phyloP scores from a whole-genome alignment of 92 coral and sea anemone species.

The Blastomussa wellsi region DNA sequence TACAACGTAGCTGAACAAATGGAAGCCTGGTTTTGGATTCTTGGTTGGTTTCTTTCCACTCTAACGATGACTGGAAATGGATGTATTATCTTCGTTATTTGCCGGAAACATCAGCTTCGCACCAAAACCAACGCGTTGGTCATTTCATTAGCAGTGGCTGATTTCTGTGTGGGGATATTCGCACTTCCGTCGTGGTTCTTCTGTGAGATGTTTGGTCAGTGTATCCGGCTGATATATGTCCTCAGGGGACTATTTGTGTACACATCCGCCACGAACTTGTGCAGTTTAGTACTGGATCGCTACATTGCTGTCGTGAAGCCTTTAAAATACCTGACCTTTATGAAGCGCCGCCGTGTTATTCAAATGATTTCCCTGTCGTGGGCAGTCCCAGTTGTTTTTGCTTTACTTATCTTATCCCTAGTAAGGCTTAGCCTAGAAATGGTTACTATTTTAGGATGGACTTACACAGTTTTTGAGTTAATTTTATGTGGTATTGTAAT shows the following conservation, averaged over 20 bases:
- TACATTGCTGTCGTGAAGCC: not conserved
- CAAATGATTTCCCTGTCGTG: not conserved
- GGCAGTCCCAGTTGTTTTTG: not conserved
- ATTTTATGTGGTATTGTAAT: too few relatives aligned
- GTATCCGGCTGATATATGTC: too few relatives aligned
- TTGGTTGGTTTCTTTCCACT: not conserved
- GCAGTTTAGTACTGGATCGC: slow-evolving; percentile 10
- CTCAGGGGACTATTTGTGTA: not conserved
- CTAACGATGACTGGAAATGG: slow-evolving; percentile 11
- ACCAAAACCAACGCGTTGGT: slow-evolving; percentile 17
- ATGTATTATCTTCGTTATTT: not conserved
- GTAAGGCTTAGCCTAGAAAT: not conserved
- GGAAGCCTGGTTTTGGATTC: slow-evolving; percentile 13
- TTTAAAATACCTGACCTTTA: not conserved
- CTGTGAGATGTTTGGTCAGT: not conserved
- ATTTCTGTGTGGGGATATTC: not conserved
- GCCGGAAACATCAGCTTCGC: not conserved
- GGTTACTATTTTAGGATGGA: too few relatives aligned
- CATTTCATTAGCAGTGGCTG: slow-evolving; percentile 2
- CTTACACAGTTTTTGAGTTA: too few relatives aligned
- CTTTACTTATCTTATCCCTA: not conserved
- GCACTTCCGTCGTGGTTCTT: not conserved
- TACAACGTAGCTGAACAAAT: not conserved
- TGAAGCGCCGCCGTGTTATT: not conserved
- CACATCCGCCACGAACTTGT: not conserved